Percentiles rank a stretch among this genome's conserved stretches.
Evolutionary conservation across 2,888 invertebrate genomes (phyloP).

Genomic region (Odontomyia ornata): DNA sequence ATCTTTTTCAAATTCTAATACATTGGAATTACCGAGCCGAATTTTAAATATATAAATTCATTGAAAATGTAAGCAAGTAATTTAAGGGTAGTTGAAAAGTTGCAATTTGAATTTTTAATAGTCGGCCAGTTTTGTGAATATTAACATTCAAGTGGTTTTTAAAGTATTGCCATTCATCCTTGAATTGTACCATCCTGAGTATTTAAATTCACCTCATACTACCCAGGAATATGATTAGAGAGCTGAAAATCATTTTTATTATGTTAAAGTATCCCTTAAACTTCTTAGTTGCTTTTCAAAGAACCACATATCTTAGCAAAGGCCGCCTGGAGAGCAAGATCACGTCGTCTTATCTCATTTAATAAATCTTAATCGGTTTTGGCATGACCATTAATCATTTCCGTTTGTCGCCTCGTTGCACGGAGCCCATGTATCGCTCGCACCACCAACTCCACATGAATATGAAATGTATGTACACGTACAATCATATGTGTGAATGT

Average conservation of each 20-base stretch:
- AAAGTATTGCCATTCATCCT: no score
- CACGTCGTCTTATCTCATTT: slow-evolving; percentile 49
- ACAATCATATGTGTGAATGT: slow-evolving; percentile 22
- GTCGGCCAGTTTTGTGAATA: no score
- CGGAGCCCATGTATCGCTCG: not conserved
- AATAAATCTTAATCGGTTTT: slow-evolving; percentile 51
- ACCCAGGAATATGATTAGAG: no score
- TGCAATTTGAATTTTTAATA: no score
- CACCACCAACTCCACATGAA: not conserved
- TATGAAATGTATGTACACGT: slow-evolving; percentile 7
- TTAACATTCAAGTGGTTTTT: no score
- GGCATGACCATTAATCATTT: slow-evolving; percentile 50
- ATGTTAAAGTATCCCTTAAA: not conserved
- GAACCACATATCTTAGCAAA: slow-evolving; percentile 17
- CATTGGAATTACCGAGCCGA: slow-evolving; percentile 1
- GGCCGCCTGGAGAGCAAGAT: slow-evolving; percentile 49
- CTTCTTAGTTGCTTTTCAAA: not conserved
- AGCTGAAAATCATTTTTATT: not conserved
- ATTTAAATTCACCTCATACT: no score
- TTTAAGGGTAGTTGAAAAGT: not conserved
- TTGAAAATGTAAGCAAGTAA: not conserved
- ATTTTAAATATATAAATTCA: not conserved
- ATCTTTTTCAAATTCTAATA: slow-evolving; percentile 15
- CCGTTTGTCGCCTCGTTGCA: slow-evolving; percentile 40
- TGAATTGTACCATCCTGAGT: no score